Percentiles rank a stretch among this genome's conserved stretches.
These are phyloP conservation scores for Agapornis roseicollis DNA, from an alignment of 2,113 vertebrate species.

Conservation along the genomic window DNA sequence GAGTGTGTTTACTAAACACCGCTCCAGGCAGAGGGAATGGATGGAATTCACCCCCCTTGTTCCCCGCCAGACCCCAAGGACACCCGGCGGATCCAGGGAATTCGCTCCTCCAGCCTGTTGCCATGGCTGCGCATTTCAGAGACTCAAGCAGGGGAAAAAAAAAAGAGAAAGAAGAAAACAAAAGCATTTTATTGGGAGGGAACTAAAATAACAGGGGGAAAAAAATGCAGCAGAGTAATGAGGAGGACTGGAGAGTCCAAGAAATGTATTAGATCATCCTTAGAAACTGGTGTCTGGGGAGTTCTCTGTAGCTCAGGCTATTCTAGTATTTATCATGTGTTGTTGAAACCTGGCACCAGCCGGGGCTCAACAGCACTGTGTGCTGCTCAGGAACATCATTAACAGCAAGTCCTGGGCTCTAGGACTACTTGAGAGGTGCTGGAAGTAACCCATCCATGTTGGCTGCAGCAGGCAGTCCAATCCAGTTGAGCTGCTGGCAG, in stretches of 20 bases:
- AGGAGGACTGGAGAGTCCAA: background rate
- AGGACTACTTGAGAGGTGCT: background rate
- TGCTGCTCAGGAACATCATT: background rate
- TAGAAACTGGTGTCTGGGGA: constrained; percentile 48
- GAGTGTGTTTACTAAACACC: constrained; percentile 24
- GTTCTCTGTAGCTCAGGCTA: background rate
- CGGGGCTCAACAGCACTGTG: background rate
- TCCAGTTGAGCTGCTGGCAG: background rate
- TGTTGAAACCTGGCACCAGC: constrained; percentile 19
- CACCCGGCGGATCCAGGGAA: background rate
- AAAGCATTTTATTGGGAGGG: constrained; percentile 32
- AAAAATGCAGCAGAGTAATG: constrained; percentile 43
- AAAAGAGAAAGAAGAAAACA: background rate
- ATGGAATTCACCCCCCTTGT: constrained; percentile 31
- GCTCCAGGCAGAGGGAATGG: constrained; percentile 31
- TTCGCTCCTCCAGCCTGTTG: constrained; percentile 6
- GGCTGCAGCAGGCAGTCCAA: background rate
- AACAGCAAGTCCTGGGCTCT: background rate
- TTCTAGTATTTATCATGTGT: constrained; percentile 46
- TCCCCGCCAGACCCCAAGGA: background rate
- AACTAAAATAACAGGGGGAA: constrained; percentile 22
- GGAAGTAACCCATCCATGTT: background rate
- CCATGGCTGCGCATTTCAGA: constrained; percentile 6
- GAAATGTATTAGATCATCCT: constrained; percentile 48
- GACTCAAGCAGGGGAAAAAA: background rate